Evolutionary conservation across 2,888 invertebrate genomes (phyloP).

Genomic region (Himalopsyche kuldschensis): DNA sequence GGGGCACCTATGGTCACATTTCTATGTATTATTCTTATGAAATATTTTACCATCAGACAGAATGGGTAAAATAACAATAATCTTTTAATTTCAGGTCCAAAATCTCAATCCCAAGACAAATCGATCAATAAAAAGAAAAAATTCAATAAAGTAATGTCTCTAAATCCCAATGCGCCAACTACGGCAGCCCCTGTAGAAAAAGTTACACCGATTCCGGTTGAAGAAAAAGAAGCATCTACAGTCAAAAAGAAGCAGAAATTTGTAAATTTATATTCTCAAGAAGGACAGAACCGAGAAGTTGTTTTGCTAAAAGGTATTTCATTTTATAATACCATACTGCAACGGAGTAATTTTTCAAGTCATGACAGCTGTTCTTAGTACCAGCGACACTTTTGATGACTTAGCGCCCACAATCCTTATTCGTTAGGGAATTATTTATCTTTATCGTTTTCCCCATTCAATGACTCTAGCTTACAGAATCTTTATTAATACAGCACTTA

Average conservation of each 20-base stretch:
- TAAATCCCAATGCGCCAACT: constrained; percentile 44
- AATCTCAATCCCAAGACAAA: constrained; percentile 12
- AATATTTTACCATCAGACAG: no score
- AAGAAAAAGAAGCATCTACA: constrained; percentile 41
- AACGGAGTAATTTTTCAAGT: no score
- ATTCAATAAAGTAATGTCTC: constrained; percentile 48
- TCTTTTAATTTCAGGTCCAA: constrained; percentile 8
- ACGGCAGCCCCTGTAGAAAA: not conserved
- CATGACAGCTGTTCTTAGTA: no score
- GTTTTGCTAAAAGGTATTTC: constrained; percentile 56
- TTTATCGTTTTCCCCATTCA: no score
- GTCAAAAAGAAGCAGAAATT: constrained; percentile 70
- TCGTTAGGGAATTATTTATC: no score
- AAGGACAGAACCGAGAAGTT: constrained; percentile 66
- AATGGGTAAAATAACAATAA: constrained; percentile 48
- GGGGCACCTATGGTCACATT: no score
- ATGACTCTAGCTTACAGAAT: no score
- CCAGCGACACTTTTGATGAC: no score
- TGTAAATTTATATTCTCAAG: constrained; percentile 73
- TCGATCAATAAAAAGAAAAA: constrained; percentile 49
- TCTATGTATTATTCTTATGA: no score
- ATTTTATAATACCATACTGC: no score
- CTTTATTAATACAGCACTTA: no score
- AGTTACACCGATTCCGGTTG: constrained; percentile 27
- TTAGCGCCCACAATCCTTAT: no score